Evolutionary conservation across 2,888 invertebrate genomes (phyloP), one percentile per base, ranked within the genome.

Genomic region (Gnatocerus cornutus): DNA sequence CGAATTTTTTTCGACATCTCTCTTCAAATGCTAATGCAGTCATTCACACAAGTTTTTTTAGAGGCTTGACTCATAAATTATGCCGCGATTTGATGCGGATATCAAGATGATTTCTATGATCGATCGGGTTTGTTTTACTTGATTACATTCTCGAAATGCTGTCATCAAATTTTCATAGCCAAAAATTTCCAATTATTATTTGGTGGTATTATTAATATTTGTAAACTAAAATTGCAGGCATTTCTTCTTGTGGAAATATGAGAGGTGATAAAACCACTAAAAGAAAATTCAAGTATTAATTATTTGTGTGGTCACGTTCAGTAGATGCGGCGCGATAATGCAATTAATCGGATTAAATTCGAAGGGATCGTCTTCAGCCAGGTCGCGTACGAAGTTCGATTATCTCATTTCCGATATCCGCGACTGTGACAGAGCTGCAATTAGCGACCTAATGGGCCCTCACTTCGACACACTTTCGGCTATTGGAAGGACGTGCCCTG

Each of bases 401-500:
- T 82, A 83, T 82, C 82, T 82, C 80, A 82, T 83, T 83, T 83
- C 83, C 82, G 82, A 79, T 79, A 80, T 76, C 79, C 79, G 79
- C 79, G 80, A 78, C 79, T 78, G 81, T 79, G 82, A 82, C 82
- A 81, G 76, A 80, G 79, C 78, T 71, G 78, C 82, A 83, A 83
- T 83, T 83, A 83, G 82, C 78, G 80, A 74, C 78, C 78, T 81
- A 83, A 83, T 81, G 79, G 82, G 78, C 70, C 77, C 79, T 79
- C 77, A 78, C 74, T 64, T 72, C 72, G 76, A 76, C 77, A 76
- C 78, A 76, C 77, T 74, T 77, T 67, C 58, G 69, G 62, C 73
- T 76, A 76, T 80, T 79, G 78, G 74, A 74, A 69, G 77, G 76
- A 80, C 78, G 75, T 74, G 75, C 69, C 69, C 75, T 62, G 63